phyloP scores from a whole-genome alignment of 2,888 invertebrate genomes.

The Teleogryllus oceanicus region DNA sequence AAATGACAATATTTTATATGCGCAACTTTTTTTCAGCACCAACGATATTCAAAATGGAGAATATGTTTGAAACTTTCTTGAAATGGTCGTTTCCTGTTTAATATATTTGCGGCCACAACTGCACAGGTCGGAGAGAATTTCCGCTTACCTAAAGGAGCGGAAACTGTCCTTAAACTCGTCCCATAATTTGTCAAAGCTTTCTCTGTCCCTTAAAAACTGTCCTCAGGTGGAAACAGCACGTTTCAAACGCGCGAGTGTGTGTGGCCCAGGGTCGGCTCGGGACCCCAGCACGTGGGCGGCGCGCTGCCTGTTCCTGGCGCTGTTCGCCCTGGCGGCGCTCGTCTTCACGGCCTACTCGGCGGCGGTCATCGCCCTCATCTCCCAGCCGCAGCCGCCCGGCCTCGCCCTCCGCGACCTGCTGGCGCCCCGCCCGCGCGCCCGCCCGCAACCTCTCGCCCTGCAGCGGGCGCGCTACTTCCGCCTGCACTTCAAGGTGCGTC shows the following conservation, averaged over 20 bases:
- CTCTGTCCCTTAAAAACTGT: not conserved
- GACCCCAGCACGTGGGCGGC: constrained; percentile 36
- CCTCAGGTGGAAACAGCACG: not conserved
- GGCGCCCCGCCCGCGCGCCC: not conserved
- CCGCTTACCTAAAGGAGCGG: no score
- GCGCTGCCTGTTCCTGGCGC: constrained; percentile 34
- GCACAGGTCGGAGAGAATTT: no score
- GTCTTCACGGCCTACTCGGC: constrained; percentile 37
- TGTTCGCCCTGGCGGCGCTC: constrained; percentile 35
- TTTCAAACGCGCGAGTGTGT: not conserved
- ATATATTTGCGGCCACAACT: no score
- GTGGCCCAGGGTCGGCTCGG: constrained; percentile 29
- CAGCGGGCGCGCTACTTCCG: not conserved
- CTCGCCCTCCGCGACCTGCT: constrained; percentile 27
- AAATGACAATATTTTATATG: no score
- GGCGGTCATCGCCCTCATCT: constrained; percentile 35
- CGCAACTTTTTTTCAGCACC: no score
- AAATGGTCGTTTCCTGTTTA: no score
- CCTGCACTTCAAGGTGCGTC: not conserved
- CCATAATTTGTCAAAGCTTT: no score
- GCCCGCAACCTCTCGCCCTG: not conserved
- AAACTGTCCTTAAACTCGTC: no score
- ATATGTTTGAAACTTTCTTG: no score
- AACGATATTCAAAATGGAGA: no score
- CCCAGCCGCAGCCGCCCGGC: constrained; percentile 28